Percentiles rank a stretch among this genome's conserved stretches.
phyloP scores from a whole-genome alignment of 2,797 vertebrate species.

The Acipenser oxyrinchus region DNA sequence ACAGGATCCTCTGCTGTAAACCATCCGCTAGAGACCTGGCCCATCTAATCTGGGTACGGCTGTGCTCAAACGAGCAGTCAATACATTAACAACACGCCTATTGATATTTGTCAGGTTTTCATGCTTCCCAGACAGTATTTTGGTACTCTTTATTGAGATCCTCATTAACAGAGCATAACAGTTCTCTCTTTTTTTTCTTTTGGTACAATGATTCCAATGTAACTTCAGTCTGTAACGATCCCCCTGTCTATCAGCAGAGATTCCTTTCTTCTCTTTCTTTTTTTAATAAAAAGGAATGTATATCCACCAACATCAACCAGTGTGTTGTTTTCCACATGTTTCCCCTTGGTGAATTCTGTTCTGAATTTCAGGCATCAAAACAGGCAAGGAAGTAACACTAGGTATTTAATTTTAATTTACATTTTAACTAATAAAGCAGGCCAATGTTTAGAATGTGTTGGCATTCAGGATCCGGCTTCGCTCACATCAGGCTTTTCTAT shows the following conservation, averaged over 20 bases:
- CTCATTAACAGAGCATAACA: conserved; percentile 27
- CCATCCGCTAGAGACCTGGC: background rate
- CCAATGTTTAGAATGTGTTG: too few species aligned
- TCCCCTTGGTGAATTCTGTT: too few species aligned
- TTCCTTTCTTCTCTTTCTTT: conserved; percentile 6
- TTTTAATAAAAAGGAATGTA: too few species aligned
- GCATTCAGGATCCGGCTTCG: too few species aligned
- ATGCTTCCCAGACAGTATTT: conserved; percentile 65
- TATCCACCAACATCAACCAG: too few species aligned
- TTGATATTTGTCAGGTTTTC: conserved; percentile 67
- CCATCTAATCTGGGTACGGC: background rate
- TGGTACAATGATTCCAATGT: conserved; percentile 14
- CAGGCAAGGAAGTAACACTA: too few species aligned
- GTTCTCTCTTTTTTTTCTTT: conserved; percentile 22
- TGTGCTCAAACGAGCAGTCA: conserved; percentile 43
- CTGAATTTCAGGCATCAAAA: too few species aligned
- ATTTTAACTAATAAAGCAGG: too few species aligned
- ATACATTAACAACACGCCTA: conserved; percentile 55
- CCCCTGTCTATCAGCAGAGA: conserved; percentile 18
- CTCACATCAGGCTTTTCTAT: too few species aligned
- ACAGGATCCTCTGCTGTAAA: conserved; percentile 4
- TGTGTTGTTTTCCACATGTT: too few species aligned
- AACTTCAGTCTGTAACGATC: conserved; percentile 25
- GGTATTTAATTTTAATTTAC: too few species aligned
- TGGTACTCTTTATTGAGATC: conserved; percentile 41